Evolutionary conservation across 2,888 invertebrate species (phyloP), one percentile per base, ranked within the genome.

Genomic region (Pyrochroa serraticornis): DNA sequence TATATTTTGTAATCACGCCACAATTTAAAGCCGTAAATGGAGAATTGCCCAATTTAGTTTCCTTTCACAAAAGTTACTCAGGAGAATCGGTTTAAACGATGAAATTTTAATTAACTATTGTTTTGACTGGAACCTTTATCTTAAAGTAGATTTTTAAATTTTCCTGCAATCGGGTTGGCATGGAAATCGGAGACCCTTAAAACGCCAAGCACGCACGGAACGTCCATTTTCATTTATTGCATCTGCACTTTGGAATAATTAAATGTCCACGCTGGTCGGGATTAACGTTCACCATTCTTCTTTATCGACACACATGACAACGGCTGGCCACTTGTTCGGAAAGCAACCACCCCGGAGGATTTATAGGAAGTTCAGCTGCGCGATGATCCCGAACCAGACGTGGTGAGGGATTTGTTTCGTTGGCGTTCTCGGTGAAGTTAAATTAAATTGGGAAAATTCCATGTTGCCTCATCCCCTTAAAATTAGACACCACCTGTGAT

Each of bases 161-260:
- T n/a, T n/a, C n/a, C n/a, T n/a, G n/a, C n/a, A n/a, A n/a, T n/a
- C n/a, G 22, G 22, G 22, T 22, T 22, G 2, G 10, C 3, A 10
- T 35, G 36, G 9, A 42, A 8, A 31, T 42, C 22, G 13, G 32
- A n/a, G n/a, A n/a, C n/a, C n/a, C n/a, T 57, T 51, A 57, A 57
- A 57, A 57, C 41, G 10, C 37, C 32, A 9, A 48, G 37, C 65
- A 65, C 62, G 58, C 51, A 57, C 45, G 8, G 63, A 52, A 54
- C 62, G 64, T 62, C 64, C 62, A 58, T 65, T 62, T 58, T 65
- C 65, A 63, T 61, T 62, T 64, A 65, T 67, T 62, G 63, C 61
- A 64, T 53, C 59, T 60, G 60, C 58, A 61, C 64, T 67, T 59
- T 51, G 54, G 57, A 63, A 65, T 67, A 67, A 67, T 67, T 67